These are phyloP conservation scores for Cephus rjabovi DNA, from an alignment of 2,888 invertebrate species.

Conservation along the genomic window DNA sequence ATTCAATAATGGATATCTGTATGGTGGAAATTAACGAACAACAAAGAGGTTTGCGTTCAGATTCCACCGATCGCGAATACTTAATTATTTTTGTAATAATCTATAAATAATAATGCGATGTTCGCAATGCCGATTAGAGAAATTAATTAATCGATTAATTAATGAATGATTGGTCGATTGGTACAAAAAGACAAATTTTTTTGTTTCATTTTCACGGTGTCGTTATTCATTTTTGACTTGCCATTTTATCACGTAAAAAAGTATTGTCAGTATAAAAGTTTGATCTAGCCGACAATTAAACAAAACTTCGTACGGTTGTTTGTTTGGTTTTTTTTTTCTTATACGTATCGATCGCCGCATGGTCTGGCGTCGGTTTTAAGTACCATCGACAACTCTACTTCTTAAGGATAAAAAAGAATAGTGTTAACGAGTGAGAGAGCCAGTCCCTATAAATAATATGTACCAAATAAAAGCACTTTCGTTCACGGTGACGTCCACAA, in stretches of 20 bases:
- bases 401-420: slow-evolving; percentile 14
- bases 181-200: neutral
- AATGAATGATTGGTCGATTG: neutral
- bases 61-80: neutral
- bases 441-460: slow-evolving; percentile 51
- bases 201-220: neutral
- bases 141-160: neutral
- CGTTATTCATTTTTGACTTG: slow-evolving; percentile 7
- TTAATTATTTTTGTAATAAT: neutral
- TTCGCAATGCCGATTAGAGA: neutral
- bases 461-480: slow-evolving; percentile 48
- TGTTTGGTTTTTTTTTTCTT: slow-evolving; percentile 31
- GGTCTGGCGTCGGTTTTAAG: neutral
- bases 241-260: slow-evolving; percentile 33
- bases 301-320: slow-evolving; percentile 30
- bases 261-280: slow-evolving; percentile 48
- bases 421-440: slow-evolving; percentile 34
- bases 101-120: neutral
- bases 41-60: neutral
- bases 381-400: slow-evolving; percentile 20
- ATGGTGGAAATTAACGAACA: neutral
- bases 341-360: slow-evolving; percentile 12
- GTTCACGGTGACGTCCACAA: slow-evolving; percentile 25
- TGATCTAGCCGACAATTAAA: slow-evolving; percentile 37
- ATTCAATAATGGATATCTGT: neutral